Percentiles rank a stretch among this genome's conserved stretches.
Evolutionary conservation across 2,888 invertebrate genomes (phyloP).

Genomic region (Dryadula phaetusa): DNA sequence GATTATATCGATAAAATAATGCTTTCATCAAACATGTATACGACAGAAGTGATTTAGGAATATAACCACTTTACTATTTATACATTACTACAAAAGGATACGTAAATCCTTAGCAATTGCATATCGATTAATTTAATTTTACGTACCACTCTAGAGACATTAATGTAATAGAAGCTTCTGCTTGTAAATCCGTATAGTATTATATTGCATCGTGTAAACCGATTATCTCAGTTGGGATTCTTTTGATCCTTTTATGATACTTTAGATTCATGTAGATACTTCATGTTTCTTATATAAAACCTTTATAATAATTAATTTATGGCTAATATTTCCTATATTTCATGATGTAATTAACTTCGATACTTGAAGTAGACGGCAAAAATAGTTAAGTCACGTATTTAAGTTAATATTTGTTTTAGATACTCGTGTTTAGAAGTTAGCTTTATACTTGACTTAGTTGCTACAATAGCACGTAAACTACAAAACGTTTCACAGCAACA

Average conservation of each 20-base stretch:
- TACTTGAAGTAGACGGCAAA: not conserved
- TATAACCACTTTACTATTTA: slow-evolving; percentile 32
- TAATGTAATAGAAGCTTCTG: slow-evolving; percentile 70
- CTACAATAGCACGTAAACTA: slow-evolving; percentile 21
- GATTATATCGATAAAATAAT: slow-evolving; percentile 7
- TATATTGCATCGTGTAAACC: slow-evolving; percentile 64
- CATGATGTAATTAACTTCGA: not conserved
- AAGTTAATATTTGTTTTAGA: slow-evolving; percentile 18
- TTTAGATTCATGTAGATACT: slow-evolving; percentile 45
- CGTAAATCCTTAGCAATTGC: slow-evolving; percentile 63
- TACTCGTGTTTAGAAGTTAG: slow-evolving; percentile 42
- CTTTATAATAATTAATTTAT: slow-evolving; percentile 61
- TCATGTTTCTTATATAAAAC: slow-evolving; percentile 62
- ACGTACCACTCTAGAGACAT: slow-evolving; percentile 59
- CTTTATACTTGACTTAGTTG: slow-evolving; percentile 39
- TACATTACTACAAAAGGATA: slow-evolving; percentile 52
- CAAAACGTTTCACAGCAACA: slow-evolving; percentile 12
- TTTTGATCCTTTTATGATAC: slow-evolving; percentile 64
- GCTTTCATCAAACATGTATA: slow-evolving; percentile 2
- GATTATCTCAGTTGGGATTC: slow-evolving; percentile 69
- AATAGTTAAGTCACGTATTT: not conserved
- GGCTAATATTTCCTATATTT: slow-evolving; percentile 47
- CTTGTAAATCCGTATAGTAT: slow-evolving; percentile 55
- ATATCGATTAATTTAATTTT: slow-evolving; percentile 66
- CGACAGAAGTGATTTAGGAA: slow-evolving; percentile 7